Base-by-base conservation (phyloP, 2,113 vertebrate genomes). In the Collichthys lucidus region DNA sequence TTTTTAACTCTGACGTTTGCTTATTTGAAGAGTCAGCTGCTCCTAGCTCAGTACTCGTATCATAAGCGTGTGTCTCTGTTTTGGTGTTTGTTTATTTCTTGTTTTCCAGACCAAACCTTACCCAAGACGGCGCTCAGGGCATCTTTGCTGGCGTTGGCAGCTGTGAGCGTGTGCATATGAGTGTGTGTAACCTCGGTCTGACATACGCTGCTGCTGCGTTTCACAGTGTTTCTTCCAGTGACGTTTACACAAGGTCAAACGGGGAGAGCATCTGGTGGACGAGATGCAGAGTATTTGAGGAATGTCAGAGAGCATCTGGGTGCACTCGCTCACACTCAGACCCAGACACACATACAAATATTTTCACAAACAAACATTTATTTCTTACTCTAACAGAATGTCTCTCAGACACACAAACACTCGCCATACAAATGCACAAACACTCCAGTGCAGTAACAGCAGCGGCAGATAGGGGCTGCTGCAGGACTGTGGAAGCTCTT, bases 391-490 rank as follows among this genome's bases (percentile, higher is more conserved):
- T 74, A 49, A 46, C 11, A 20, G 59, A 59, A 15, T 68, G 46
- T 78, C 9, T 83, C 49, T 57, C 52, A 49, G 64, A 50, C 24
- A 60, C 61, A 72, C 40, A 86, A 12, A 71, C 50, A 72, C 14
- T 49, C 26, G 50, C 11, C n/a, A 63, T 42, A 64, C 31, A 68
- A 61, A 86, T 53, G 53, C 42, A 56, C 19, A 56, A 40, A 77
- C 52, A 42, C 80, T 55, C 50, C 44, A 53, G 61, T 86, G 92
- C 83, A 91, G 84, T 94, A 80, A 63, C 68, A 3, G 24, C 47
- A 55, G 53, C 72, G 74, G 71, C 79, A 69, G 86, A 86, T 88
- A 93, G 95, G 84, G 89, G 95, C 70, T 64, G 89, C 92, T 94
- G 77, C 76, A 86, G 84, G 93, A 95, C 90, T 56, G 79, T 80